These are phyloP conservation scores for Mormyrops attenuatus DNA, from an alignment of 2,797 vertebrate species.

Conservation along the genomic window DNA sequence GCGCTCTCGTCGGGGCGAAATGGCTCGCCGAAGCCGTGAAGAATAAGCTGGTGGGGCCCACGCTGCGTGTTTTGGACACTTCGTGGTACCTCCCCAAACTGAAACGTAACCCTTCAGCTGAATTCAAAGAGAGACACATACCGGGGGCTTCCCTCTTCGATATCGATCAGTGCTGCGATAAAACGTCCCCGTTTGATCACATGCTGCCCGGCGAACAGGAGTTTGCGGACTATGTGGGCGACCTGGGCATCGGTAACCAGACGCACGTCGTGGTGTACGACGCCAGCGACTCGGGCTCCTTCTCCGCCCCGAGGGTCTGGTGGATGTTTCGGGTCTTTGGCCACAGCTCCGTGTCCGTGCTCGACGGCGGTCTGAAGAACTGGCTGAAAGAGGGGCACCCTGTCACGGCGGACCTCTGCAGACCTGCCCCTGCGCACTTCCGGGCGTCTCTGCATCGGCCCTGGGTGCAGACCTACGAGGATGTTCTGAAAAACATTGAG, in stretches of 20 bases:
- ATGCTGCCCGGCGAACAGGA: slow-evolving; percentile 72
- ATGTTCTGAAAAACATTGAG: slow-evolving; percentile 74
- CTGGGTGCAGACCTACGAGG: slow-evolving; percentile 80
- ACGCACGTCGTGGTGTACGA: slow-evolving; percentile 94
- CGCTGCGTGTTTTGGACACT: slow-evolving; percentile 75
- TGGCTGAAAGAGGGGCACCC: slow-evolving; percentile 74
- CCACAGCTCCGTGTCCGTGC: slow-evolving; percentile 77
- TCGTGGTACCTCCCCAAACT: slow-evolving; percentile 82
- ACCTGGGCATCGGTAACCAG: slow-evolving; percentile 73
- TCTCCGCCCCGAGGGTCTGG: slow-evolving; percentile 83
- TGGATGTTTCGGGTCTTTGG: slow-evolving; percentile 95
- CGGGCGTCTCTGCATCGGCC: slow-evolving; percentile 53
- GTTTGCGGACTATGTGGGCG: slow-evolving; percentile 74
- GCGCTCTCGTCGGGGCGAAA: slow-evolving; percentile 69
- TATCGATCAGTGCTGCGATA: slow-evolving; percentile 79
- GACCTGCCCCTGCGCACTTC: slow-evolving; percentile 57
- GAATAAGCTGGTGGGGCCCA: slow-evolving; percentile 55
- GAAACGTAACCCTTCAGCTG: slow-evolving; percentile 65
- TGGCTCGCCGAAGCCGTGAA: slow-evolving; percentile 77
- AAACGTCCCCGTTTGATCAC: slow-evolving; percentile 64
- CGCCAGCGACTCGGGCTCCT: slow-evolving; percentile 73
- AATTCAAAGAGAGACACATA: slow-evolving; percentile 75
- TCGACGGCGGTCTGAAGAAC: slow-evolving; percentile 81
- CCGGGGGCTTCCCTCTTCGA: slow-evolving; percentile 82
- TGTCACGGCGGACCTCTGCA: slow-evolving; percentile 56